Base-by-base conservation (phyloP, 2,888 invertebrate genomes). In the Tholera decimalis region DNA sequence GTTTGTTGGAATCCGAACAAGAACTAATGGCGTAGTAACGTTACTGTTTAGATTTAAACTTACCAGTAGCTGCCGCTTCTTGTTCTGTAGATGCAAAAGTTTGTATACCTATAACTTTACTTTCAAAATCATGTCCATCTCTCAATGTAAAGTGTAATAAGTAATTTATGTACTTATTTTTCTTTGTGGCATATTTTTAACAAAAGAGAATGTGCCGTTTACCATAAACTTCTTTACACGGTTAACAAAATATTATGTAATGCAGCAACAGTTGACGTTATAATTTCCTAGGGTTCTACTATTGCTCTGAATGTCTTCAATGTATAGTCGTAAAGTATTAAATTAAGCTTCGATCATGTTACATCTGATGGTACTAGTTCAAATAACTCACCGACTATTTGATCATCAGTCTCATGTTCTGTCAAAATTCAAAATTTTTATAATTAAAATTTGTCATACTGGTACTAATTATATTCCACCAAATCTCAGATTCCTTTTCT, bases 391-490 rank as follows among this genome's bases (percentile, higher is more conserved):
- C 63, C 15, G 18, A 6, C 8, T 3, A 51, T 22, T 44, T 62
- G 33, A 22, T 18, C 62, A 51, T 28, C 43, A 62, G 7, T 28
- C 8, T 44, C 62, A 18, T 43, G 62, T 6, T 63, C 65, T 64
- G 55, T 11, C 55, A 55, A 55, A 33, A 26, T 9, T 33, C 46
- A 62, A 26, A 11, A 55, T 50, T 11, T 37, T 28, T 8, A 46
- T 46, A 28, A 39, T 11, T 53, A 22, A n/a, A n/a, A n/a, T n/a
- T n/a, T n/a, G n/a, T n/a, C n/a, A n/a, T n/a, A n/a, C n/a, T n/a
- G n/a, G n/a, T n/a, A n/a, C n/a, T n/a, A n/a, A n/a, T n/a, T n/a
- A n/a, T n/a, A n/a, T n/a, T n/a, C n/a, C n/a, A n/a, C n/a, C n/a
- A n/a, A n/a, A n/a, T n/a, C n/a, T n/a, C n/a, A n/a, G n/a, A n/a